These are phyloP conservation scores for Microchirus variegatus DNA, from an alignment of 2,797 vertebrate genomes.

Conservation along the genomic window DNA sequence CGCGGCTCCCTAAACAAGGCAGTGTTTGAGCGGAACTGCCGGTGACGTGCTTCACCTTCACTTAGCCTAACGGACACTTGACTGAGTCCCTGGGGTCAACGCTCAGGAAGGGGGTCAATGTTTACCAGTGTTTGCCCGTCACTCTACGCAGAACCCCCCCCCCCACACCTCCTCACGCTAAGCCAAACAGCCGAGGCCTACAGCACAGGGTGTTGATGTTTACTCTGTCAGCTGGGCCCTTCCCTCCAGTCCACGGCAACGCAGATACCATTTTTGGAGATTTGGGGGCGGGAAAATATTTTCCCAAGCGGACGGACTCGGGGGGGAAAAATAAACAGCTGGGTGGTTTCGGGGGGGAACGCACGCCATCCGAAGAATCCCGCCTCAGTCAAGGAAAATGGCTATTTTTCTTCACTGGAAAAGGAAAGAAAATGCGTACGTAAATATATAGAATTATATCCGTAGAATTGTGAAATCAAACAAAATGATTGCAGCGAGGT, in stretches of 20 bases:
- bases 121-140: constrained; percentile 76
- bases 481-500: no score
- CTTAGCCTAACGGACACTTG: constrained; percentile 77
- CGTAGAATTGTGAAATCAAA: background rate
- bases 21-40: constrained; percentile 69
- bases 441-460: background rate
- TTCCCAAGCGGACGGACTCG: constrained; percentile 68
- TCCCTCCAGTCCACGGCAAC: constrained; percentile 51
- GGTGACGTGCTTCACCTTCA: constrained; percentile 75
- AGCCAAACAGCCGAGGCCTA: constrained; percentile 59
- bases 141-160: constrained; percentile 64
- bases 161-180: constrained; percentile 31
- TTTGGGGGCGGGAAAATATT: constrained; percentile 74
- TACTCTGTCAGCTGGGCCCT: constrained; percentile 54
- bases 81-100: constrained; percentile 64
- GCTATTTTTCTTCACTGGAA: background rate
- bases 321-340: constrained; percentile 75
- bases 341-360: constrained; percentile 54
- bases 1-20: constrained; percentile 53
- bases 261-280: constrained; percentile 73
- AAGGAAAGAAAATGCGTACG: constrained; percentile 11
- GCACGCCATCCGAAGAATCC: constrained; percentile 59
- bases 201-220: constrained; percentile 72
- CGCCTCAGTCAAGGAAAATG: constrained; percentile 53
- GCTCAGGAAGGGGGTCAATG: constrained; percentile 63